A percentile compares a stretch with the other conserved stretches of the same genome.
phyloP scores from a whole-genome alignment of 2,113 vertebrate genomes.

The Corythoichthys haematopterus region DNA sequence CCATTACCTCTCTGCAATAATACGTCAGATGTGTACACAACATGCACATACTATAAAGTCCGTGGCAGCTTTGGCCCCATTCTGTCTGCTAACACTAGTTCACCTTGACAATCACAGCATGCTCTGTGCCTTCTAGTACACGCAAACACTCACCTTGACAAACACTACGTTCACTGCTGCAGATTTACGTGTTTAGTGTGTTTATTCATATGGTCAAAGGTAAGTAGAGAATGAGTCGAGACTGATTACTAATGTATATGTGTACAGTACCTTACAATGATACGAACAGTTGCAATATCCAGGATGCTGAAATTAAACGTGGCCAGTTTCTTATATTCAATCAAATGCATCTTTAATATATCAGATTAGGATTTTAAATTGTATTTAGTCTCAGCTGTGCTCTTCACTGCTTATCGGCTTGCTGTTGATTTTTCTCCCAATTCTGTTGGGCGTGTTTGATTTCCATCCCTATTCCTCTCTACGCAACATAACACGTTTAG shows the following conservation, averaged over 20 bases:
- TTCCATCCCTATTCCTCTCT: conserved; percentile 47
- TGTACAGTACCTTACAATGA: not conserved
- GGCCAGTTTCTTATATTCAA: conserved; percentile 18
- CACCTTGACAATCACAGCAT: conserved; percentile 56
- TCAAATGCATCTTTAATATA: conserved; percentile 18
- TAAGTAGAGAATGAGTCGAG: not conserved
- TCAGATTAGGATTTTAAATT: conserved; percentile 23
- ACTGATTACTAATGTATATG: not conserved
- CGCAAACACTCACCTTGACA: conserved; percentile 23
- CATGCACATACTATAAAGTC: conserved; percentile 13
- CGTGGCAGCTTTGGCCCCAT: conserved; percentile 41
- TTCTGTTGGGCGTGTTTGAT: conserved; percentile 49
- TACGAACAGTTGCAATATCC: not conserved
- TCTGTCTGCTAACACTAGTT: conserved; percentile 50
- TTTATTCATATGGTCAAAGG: not conserved
- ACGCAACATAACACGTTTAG: conserved; percentile 55
- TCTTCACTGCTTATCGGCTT: conserved; percentile 10
- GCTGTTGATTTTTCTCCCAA: conserved; percentile 42
- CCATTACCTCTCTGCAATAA: conserved; percentile 16
- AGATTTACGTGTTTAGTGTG: not conserved
- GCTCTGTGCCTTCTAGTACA: conserved; percentile 31
- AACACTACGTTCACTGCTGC: not conserved
- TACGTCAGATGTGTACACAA: conserved; percentile 16
- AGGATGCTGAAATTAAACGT: not conserved
- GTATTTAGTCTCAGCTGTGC: conserved; percentile 27